Evolutionary conservation across 2,113 vertebrate genomes (phyloP).

Genomic region (Gopherus evgoodei): DNA sequence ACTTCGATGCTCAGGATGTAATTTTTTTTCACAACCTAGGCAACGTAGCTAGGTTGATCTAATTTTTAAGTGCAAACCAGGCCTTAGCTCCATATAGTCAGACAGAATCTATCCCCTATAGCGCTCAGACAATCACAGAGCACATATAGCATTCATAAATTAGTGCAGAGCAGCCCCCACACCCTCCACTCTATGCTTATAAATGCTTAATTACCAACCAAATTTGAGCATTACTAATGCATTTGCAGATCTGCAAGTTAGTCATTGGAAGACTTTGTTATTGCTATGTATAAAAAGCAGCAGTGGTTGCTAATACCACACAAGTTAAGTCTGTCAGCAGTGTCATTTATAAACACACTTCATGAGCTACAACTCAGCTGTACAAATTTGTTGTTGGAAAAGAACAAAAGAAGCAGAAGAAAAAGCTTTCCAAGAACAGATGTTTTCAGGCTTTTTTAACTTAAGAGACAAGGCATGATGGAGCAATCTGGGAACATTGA

Average conservation of each 20-base stretch:
- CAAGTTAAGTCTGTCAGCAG: neutral
- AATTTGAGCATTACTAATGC: neutral
- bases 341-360: neutral
- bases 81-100: neutral
- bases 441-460: conserved; percentile 59
- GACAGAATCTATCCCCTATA: neutral
- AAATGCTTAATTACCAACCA: conserved; percentile 13
- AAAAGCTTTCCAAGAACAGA: conserved; percentile 38
- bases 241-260: neutral
- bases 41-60: neutral
- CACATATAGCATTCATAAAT: conserved; percentile 5
- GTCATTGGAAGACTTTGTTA: neutral
- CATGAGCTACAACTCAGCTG: neutral
- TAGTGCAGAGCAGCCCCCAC: neutral
- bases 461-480: conserved; percentile 50
- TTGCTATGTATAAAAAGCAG: neutral
- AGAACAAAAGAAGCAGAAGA: neutral
- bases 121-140: neutral
- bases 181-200: neutral
- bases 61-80: neutral
- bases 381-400: neutral
- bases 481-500: conserved; percentile 63
- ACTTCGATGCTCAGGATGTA: neutral
- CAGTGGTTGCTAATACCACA: neutral
- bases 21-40: neutral